Base-by-base conservation (phyloP, 2,797 vertebrate genomes). In the Enteromius argenteus region DNA sequence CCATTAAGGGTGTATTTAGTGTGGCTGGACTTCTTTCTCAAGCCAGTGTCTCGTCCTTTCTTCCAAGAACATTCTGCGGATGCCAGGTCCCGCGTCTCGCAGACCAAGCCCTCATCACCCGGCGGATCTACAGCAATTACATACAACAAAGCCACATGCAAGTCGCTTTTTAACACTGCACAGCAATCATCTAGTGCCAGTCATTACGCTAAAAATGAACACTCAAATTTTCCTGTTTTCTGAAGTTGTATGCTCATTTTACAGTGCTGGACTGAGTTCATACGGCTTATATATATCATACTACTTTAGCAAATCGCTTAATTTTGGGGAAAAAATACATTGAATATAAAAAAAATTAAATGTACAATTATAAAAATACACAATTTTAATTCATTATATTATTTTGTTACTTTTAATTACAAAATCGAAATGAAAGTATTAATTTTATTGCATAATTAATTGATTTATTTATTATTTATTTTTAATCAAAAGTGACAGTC, bases 1-100 rank as follows among this genome's bases (percentile, higher is more conserved):
- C 88, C 86, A 81, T 95, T 95, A 77, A 95, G 71, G 0, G 72
- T 89, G 89, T 94, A 95, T 14, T 0, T 5, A 0, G 93, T 95
- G 85, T 0, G 0, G n/a, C 89, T 71, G 62, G 0, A 1, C 7
- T 0, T 91, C 69, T 74, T 85, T 4, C 13, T 44, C 53, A 96
- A 88, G 42, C 85, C 4, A 7, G 95, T 94, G 44, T 89, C 3
- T 84, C 84, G 89, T 30, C 83, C 89, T 80, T 56, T 76, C 1
- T 84, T 92, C 95, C 95, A 96, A 19, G 66, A 86, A 78, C 95
- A 96, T 73, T 91, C 89, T 9, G 93, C 91, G 8, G 92, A 91
- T 13, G 8, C 83, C 68, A 96, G 81, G 88, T 96, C 92, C 5
- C 62, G 78, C 4, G 94, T 96, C 83, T 95, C 94, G 68, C 95